Evolutionary conservation across 2,888 invertebrate genomes (phyloP).

Genomic region (Thelaira solivaga): DNA sequence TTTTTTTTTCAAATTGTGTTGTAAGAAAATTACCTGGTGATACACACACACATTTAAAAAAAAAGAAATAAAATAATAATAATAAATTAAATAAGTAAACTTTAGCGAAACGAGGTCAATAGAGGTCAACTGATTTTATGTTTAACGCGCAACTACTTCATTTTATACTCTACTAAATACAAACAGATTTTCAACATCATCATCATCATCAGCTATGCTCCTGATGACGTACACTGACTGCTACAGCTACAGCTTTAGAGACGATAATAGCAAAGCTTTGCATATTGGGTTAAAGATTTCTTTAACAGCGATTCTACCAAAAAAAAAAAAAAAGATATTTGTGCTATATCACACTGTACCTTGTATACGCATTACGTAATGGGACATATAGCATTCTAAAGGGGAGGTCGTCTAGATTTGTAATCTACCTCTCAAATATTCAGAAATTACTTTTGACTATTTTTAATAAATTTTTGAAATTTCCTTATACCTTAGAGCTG

Average conservation of each 20-base stretch:
- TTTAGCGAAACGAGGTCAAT: constrained; percentile 71
- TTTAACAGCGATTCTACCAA: too few species aligned
- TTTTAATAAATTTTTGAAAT: too few species aligned
- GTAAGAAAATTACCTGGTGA: too few species aligned
- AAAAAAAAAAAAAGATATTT: too few species aligned
- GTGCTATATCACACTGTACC: too few species aligned
- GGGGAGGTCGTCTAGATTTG: too few species aligned
- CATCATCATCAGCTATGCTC: constrained; percentile 37
- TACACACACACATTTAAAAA: constrained; percentile 56
- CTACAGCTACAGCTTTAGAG: constrained; percentile 22
- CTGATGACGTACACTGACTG: constrained; percentile 39
- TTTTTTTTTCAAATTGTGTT: background rate
- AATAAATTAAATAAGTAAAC: constrained; percentile 50
- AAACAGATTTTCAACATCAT: constrained; percentile 64
- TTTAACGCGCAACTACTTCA: constrained; percentile 67
- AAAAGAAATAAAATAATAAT: constrained; percentile 32
- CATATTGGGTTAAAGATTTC: constrained; percentile 1
- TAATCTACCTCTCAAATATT: too few species aligned
- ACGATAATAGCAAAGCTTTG: background rate
- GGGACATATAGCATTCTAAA: too few species aligned
- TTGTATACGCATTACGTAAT: too few species aligned
- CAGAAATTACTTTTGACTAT: too few species aligned
- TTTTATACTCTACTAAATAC: constrained; percentile 75
- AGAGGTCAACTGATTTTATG: constrained; percentile 75
- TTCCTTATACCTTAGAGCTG: too few species aligned